Base-by-base conservation (phyloP, 2,888 invertebrate species). In the Apantesis nais region DNA sequence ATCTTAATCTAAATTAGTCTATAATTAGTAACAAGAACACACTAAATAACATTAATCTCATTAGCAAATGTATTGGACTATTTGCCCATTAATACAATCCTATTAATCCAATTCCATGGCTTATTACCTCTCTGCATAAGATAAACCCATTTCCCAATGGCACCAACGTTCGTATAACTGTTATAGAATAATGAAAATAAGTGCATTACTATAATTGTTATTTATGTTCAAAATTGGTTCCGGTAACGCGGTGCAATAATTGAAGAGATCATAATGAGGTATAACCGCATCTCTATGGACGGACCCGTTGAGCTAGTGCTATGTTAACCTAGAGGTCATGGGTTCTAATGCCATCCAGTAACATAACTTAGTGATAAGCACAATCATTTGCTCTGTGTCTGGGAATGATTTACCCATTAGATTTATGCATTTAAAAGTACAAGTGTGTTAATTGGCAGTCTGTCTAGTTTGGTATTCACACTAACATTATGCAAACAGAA, bases 141-240 rank as follows among this genome's bases (percentile, higher is more conserved):
- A 73, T 80, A 70, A 71, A 58, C 71, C 58, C 31, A 48, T 41
- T 34, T 16, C 48, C 31, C 22, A 48, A 22, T 44, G n/a, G 25
- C 19, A 34, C 29, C 41, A 22, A 58, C 60, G 41, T 39, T 52
- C 14, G 22, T 55, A 39, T 66, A 48, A 16, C 66, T 48, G 74
- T 63, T 71, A 68, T 65, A 62, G 69, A 70, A 70, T 72, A 69
- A 73, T 71, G 73, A 58, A 71, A 77, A 73, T 71, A 64, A 44
- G 29, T 63, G 55, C 41, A 48, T 44, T 66, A 74, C 73, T 71
- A 74, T 72, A 73, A 72, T 77, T 72, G 72, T 67, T 73, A 72
- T 77, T 74, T 77, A 74, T 37, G 66, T 71, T 55, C 37, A 67
- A 73, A 71, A 69, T 76, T 75, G 68, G 71, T 52, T 55, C 52